Evolutionary conservation across 1,140 invertebrate genomes (phyloP).

Genomic region (Paralvinella palmiformis): DNA sequence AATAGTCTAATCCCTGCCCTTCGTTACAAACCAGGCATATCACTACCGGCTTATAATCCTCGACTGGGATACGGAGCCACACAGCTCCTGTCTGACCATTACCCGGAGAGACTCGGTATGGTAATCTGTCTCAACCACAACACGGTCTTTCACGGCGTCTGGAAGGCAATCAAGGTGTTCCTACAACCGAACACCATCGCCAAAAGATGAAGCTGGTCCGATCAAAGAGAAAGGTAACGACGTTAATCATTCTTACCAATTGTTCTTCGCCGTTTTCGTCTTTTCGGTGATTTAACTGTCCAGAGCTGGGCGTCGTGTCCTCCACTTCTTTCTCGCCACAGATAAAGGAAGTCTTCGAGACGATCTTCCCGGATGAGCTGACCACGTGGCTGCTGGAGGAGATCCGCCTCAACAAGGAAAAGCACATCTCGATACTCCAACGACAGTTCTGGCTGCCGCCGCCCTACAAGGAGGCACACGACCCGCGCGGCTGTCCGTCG

Average conservation of each 20-base stretch:
- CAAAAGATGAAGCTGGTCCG: slow-evolving; percentile 26
- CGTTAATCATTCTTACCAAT: not conserved
- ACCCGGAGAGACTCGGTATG: slow-evolving; percentile 44
- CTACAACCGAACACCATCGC: slow-evolving; percentile 34
- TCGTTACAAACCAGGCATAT: slow-evolving; percentile 37
- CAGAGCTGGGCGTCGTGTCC: not conserved
- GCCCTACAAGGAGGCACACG: slow-evolving; percentile 31
- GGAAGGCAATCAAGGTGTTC: slow-evolving; percentile 43
- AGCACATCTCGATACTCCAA: slow-evolving; percentile 32
- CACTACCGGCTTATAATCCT: slow-evolving; percentile 42
- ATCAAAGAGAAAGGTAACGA: not conserved
- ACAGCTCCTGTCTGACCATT: slow-evolving; percentile 37
- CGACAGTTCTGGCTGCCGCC: slow-evolving; percentile 44
- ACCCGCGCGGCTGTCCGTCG: slow-evolving; percentile 38
- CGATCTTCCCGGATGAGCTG: slow-evolving; percentile 37
- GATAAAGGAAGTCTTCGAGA: slow-evolving; percentile 30
- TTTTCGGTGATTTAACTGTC: not conserved
- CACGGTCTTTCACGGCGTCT: slow-evolving; percentile 42
- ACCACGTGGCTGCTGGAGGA: slow-evolving; percentile 39
- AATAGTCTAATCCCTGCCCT: not conserved
- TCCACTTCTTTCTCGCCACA: slow-evolving; percentile 27
- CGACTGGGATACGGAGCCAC: slow-evolving; percentile 39
- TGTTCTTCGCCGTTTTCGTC: not conserved
- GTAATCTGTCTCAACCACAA: slow-evolving; percentile 45
- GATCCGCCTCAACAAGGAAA: slow-evolving; percentile 38